phyloP scores from a whole-genome alignment of 2,797 vertebrate genomes.

The Epinephelus malabaricus region DNA sequence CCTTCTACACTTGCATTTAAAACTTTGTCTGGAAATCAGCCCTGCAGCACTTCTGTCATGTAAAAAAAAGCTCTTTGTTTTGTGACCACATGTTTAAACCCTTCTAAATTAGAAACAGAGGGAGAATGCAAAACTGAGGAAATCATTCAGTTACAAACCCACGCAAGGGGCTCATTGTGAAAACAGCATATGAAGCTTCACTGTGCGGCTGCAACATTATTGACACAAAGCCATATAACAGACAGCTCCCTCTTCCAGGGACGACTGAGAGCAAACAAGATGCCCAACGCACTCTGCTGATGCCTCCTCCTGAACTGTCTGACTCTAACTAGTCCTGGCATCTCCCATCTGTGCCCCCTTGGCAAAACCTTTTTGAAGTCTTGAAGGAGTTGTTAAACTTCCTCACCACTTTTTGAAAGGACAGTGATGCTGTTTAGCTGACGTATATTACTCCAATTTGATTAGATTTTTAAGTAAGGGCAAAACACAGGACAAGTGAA shows the following conservation, averaged over 20 bases:
- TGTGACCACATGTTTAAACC: conserved; percentile 59
- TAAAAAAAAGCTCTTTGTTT: conserved; percentile 58
- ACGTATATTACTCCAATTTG: conserved; percentile 13
- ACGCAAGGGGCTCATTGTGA: conserved; percentile 39
- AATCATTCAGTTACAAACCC: conserved; percentile 51
- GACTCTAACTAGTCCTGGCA: conserved; percentile 73
- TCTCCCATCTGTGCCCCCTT: conserved; percentile 79
- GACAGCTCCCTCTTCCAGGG: conserved; percentile 57
- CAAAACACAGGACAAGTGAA: conserved; percentile 2
- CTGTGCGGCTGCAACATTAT: conserved; percentile 39
- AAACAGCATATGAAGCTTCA: conserved; percentile 48
- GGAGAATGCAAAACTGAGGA: conserved; percentile 57
- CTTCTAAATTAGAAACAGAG: conserved; percentile 80
- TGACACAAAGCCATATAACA: conserved; percentile 52
- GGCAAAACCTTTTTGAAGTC: conserved; percentile 80
- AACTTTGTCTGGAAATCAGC: conserved; percentile 36
- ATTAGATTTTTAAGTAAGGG: conserved; percentile 1
- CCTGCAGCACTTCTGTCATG: conserved; percentile 42
- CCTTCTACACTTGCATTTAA: conserved; percentile 19
- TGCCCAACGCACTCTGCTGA: conserved; percentile 41
- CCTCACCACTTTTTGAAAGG: conserved; percentile 50
- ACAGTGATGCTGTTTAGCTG: conserved; percentile 57
- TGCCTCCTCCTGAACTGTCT: conserved; percentile 50
- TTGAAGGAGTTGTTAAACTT: conserved; percentile 68
- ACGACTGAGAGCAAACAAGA: conserved; percentile 58